Evolutionary conservation across 1,140 invertebrate genomes (phyloP).

Genomic region (Arion vulgaris): DNA sequence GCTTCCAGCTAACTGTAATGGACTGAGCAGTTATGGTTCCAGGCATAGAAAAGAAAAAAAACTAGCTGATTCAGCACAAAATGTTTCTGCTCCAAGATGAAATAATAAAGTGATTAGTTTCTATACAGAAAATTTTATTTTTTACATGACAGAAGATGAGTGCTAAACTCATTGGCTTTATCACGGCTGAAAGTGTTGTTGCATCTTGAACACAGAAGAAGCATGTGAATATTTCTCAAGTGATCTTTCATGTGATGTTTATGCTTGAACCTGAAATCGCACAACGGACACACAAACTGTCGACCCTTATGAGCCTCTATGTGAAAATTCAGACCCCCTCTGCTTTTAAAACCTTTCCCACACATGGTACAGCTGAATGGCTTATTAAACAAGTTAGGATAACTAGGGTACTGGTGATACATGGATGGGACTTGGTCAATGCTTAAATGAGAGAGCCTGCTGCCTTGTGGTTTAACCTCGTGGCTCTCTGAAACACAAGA

Average conservation of each 20-base stretch:
- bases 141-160: neutral
- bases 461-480: neutral
- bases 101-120: too few relatives aligned
- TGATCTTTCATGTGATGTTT: constrained; percentile 25
- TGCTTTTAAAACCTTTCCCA: constrained; percentile 17
- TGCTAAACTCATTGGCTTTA: neutral
- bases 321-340: constrained; percentile 21
- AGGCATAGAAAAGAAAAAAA: too few relatives aligned
- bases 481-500: constrained; percentile 10
- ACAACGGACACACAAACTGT: constrained; percentile 20
- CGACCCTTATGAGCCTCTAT: constrained; percentile 25
- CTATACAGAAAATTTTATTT: too few relatives aligned
- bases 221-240: constrained; percentile 23
- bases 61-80: too few relatives aligned
- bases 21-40: too few relatives aligned
- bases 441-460: neutral
- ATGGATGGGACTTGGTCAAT: neutral
- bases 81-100: too few relatives aligned
- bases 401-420: neutral
- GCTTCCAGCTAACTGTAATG: too few relatives aligned
- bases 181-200: neutral
- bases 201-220: constrained; percentile 14
- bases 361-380: constrained; percentile 24
- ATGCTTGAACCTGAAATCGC: constrained; percentile 20
- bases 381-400: neutral